A percentile compares a stretch with the other conserved stretches of the same genome.
These are phyloP conservation scores for Porites cylindrica DNA, from an alignment of 92 coral and sea anemone genomes.

Conservation along the genomic window DNA sequence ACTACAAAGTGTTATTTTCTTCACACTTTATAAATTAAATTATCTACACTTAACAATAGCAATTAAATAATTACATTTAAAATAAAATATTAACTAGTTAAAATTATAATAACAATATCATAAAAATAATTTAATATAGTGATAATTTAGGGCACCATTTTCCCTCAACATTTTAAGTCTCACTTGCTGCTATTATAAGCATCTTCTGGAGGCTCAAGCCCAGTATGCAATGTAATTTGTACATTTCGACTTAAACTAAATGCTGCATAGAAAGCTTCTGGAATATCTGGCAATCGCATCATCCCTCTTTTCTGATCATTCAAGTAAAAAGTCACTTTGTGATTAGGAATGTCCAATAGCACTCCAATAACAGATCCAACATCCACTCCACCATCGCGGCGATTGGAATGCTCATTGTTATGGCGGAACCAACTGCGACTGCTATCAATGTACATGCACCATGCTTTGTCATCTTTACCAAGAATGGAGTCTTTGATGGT, in stretches of 20 bases:
- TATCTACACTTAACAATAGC: too few relatives aligned
- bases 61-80: too few relatives aligned
- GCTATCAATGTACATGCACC: conserved; percentile 99
- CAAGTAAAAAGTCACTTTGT: conserved; percentile 88
- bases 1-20: too few relatives aligned
- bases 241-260: conserved; percentile 96
- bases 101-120: too few relatives aligned
- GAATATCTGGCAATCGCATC: conserved; percentile 77
- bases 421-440: conserved; percentile 99
- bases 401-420: conserved; percentile 96
- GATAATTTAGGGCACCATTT: too few relatives aligned
- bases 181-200: conserved; percentile 27
- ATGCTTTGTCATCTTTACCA: conserved; percentile 94
- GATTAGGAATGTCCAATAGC: conserved; percentile 74
- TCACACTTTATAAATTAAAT: too few relatives aligned
- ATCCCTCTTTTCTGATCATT: conserved; percentile 95
- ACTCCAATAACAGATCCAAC: conserved; percentile 94
- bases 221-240: conserved; percentile 91
- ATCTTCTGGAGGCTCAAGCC: conserved; percentile 90
- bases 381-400: conserved; percentile 95
- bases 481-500: conserved; percentile 95
- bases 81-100: too few relatives aligned
- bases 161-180: background rate
- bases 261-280: conserved; percentile 90
- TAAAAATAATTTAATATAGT: too few relatives aligned